A percentile compares a stretch with the other conserved stretches of the same genome.
Evolutionary conservation across 2,888 invertebrate species (phyloP).

Genomic region (Lasioglossum calceatum): DNA sequence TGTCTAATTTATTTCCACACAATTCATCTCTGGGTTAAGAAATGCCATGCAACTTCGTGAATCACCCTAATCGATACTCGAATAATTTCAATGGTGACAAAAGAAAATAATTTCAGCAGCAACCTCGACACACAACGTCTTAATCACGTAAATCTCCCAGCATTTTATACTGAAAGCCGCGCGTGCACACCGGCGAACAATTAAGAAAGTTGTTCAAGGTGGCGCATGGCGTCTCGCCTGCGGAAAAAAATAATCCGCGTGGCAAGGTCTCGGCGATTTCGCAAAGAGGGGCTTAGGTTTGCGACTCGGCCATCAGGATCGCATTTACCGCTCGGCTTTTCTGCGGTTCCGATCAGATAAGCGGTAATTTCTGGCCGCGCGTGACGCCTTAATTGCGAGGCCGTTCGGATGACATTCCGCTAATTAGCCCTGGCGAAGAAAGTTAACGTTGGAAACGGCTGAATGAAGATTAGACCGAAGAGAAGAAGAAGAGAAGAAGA

Average conservation of each 20-base stretch:
- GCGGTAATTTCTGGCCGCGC: neutral
- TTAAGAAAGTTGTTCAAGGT: constrained; percentile 31
- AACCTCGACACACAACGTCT: constrained; percentile 1
- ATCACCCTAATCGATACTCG: neutral
- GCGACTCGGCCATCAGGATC: constrained; percentile 19
- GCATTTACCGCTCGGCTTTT: constrained; percentile 17
- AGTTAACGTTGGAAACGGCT: neutral
- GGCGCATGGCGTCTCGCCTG: neutral
- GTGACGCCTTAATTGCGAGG: constrained; percentile 28
- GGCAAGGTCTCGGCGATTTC: constrained; percentile 18
- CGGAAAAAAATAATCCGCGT: constrained; percentile 1
- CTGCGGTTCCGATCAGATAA: constrained; percentile 26
- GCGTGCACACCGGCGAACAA: constrained; percentile 10
- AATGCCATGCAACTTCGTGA: neutral
- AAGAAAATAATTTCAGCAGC: neutral
- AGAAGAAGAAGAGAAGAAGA: neutral
- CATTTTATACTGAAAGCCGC: neutral
- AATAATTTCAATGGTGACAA: neutral
- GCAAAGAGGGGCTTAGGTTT: neutral
- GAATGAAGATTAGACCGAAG: neutral
- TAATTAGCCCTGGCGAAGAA: constrained; percentile 18
- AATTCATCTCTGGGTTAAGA: too few relatives aligned
- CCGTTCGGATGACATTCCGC: constrained; percentile 31
- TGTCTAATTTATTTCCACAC: too few relatives aligned
- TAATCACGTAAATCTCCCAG: neutral